phyloP scores from a whole-genome alignment of 2,888 invertebrate genomes.

The Zhuqinia jingwanae region DNA sequence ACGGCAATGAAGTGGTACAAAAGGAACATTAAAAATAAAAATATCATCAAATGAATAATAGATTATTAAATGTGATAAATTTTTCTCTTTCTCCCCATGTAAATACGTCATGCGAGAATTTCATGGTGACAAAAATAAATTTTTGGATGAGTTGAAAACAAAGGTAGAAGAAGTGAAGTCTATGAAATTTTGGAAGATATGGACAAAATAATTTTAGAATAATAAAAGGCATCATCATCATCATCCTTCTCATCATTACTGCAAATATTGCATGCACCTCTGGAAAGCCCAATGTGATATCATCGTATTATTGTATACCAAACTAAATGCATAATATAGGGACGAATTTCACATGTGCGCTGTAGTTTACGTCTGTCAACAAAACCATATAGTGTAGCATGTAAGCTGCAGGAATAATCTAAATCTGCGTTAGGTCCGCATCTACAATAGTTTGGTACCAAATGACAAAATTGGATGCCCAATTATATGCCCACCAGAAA shows the following conservation, averaged over 20 bases:
- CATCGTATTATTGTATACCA: too few species aligned
- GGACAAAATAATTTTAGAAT: background rate
- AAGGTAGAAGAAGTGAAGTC: background rate
- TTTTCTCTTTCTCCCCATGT: too few species aligned
- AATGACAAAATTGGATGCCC: too few species aligned
- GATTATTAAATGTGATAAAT: constrained; percentile 25
- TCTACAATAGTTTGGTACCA: too few species aligned
- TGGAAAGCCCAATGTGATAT: background rate
- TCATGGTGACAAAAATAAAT: background rate
- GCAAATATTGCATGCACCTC: constrained; percentile 3
- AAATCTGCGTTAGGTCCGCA: constrained; percentile 5
- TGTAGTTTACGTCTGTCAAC: too few species aligned
- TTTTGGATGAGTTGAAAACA: background rate
- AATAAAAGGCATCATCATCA: background rate
- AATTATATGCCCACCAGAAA: too few species aligned
- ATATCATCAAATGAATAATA: background rate
- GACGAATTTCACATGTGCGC: constrained; percentile 21
- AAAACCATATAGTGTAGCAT: background rate
- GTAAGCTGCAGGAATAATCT: background rate
- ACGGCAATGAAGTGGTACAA: too few species aligned
- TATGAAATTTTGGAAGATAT: background rate
- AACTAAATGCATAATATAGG: too few species aligned
- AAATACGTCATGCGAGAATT: too few species aligned
- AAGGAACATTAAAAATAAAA: too few species aligned
- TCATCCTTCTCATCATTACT: background rate